Conservation (phyloP, 2,113 vertebrate species). For the Corvus cornix region DNA sequence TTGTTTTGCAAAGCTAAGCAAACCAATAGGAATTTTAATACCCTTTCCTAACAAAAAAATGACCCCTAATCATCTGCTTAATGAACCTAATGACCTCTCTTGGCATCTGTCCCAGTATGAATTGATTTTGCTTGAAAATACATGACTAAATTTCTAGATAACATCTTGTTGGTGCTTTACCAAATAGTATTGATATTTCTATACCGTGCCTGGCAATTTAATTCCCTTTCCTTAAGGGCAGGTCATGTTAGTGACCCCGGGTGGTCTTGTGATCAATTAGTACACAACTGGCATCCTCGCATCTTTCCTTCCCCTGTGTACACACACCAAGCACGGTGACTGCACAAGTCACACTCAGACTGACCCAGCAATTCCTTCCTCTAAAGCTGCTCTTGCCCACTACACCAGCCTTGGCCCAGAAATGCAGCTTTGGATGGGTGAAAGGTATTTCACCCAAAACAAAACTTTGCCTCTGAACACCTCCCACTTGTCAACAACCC, state of each 20-base stretch:
- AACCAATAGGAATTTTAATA: not conserved
- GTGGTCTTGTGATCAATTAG: not conserved
- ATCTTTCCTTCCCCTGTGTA: not conserved
- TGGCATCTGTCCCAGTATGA: not conserved
- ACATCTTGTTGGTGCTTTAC: not conserved
- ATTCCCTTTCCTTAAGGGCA: not conserved
- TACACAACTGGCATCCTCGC: not conserved
- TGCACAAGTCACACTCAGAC: not conserved
- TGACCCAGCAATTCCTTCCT: not conserved
- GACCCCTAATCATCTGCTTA: not conserved
- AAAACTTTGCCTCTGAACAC: not conserved
- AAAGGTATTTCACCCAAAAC: not conserved
- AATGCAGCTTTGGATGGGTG: not conserved
- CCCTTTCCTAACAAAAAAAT: not conserved
- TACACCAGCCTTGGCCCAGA: not conserved
- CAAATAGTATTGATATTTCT: not conserved
- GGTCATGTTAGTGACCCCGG: not conserved
- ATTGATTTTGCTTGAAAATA: not conserved
- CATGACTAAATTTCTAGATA: not conserved
- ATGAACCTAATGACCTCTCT: not conserved
- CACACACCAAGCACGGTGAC: not conserved
- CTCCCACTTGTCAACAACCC: not conserved
- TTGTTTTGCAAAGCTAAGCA: conserved; percentile 6
- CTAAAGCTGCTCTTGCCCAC: not conserved
- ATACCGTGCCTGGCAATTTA: not conserved